Evolutionary conservation across 1,140 invertebrate species (phyloP).

Genomic region (Laupala kohalensis): DNA sequence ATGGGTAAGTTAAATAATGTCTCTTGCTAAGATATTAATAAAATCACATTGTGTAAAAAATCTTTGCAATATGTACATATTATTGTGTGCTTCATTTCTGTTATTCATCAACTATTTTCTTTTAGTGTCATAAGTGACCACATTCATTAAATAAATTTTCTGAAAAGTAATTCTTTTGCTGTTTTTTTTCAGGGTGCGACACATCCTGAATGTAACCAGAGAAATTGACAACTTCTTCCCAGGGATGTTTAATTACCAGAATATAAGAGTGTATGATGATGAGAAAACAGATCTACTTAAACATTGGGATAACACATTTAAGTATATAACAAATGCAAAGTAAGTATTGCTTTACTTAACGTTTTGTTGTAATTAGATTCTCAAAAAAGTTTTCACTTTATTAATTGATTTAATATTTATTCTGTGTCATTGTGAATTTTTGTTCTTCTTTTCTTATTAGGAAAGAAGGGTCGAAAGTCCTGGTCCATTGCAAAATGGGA

Average conservation of each 20-base stretch:
- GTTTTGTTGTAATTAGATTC: neutral
- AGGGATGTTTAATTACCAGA: slow-evolving; percentile 89
- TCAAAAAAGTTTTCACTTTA: neutral
- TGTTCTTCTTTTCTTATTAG: slow-evolving; percentile 26
- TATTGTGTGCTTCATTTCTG: too few species aligned
- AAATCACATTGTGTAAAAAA: too few species aligned
- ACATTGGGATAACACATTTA: slow-evolving; percentile 94
- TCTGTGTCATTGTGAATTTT: neutral
- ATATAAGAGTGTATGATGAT: slow-evolving; percentile 92
- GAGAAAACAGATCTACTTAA: slow-evolving; percentile 91
- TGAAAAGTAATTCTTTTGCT: slow-evolving; percentile 12
- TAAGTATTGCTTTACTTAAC: slow-evolving; percentile 25
- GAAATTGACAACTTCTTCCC: slow-evolving; percentile 99
- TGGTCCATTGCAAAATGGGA: slow-evolving; percentile 98
- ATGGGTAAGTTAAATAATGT: slow-evolving; percentile 63
- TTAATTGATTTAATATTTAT: neutral
- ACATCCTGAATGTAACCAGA: slow-evolving; percentile 93
- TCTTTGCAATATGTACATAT: too few species aligned
- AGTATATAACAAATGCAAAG: slow-evolving; percentile 89
- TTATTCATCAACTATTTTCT: too few species aligned
- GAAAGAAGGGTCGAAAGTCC: slow-evolving; percentile 76
- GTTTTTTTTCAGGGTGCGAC: slow-evolving; percentile 62
- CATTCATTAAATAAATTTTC: too few species aligned
- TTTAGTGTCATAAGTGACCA: too few species aligned
- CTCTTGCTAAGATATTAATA: too few species aligned